A percentile compares a stretch with the other conserved stretches of the same genome.
Conservation (phyloP, 2,113 vertebrate genomes). For the Atherinomorus stipes region DNA sequence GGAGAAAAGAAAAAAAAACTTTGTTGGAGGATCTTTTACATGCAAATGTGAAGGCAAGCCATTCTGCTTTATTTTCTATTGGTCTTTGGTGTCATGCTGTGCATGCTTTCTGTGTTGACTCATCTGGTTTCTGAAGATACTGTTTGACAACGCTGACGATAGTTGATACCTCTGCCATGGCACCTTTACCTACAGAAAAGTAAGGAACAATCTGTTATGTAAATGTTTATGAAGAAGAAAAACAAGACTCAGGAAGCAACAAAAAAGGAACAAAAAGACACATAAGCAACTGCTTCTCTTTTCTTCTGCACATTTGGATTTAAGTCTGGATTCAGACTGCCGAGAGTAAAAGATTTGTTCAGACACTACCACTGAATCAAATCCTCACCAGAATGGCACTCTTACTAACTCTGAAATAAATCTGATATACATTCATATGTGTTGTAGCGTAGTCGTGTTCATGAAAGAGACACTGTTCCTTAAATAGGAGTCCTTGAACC, state of each 20-base stretch:
- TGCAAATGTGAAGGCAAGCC: conserved; percentile 2
- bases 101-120: conserved; percentile 41
- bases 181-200: conserved; percentile 87
- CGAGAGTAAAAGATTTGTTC: no score
- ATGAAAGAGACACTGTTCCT: no score
- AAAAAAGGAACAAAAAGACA: background rate
- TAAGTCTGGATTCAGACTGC: no score
- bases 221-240: background rate
- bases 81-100: background rate
- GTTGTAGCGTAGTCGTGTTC: no score
- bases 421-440: no score
- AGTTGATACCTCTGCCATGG: conserved; percentile 93
- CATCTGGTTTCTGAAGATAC: conserved; percentile 59
- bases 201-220: background rate
- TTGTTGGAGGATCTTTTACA: no score
- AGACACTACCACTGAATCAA: no score
- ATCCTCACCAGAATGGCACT: no score
- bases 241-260: background rate
- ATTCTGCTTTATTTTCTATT: background rate
- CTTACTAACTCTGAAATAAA: no score
- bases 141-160: conserved; percentile 85
- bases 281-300: background rate
- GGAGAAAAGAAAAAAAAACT: background rate
- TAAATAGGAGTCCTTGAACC: no score
- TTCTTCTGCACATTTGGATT: background rate